Percentiles rank a stretch among this genome's conserved stretches.
Evolutionary conservation across 1,140 invertebrate genomes (phyloP).

Genomic region (Anthonomus grandis): DNA sequence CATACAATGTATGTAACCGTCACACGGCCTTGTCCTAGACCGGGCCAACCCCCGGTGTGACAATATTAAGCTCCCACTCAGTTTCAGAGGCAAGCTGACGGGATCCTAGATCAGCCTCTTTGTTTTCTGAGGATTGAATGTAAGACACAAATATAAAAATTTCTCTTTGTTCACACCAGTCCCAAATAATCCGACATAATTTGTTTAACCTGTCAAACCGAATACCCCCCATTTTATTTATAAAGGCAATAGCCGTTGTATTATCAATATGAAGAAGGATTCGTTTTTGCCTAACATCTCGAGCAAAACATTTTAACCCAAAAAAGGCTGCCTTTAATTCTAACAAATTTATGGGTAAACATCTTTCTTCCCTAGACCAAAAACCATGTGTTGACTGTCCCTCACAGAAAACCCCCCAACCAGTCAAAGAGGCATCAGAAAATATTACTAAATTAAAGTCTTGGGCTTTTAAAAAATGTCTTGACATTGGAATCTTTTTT

Average conservation of each 20-base stretch:
- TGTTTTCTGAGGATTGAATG: slow-evolving; percentile 32
- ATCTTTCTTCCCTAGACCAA: slow-evolving; percentile 33
- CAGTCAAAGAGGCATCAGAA: slow-evolving; percentile 37
- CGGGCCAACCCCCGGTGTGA: no score
- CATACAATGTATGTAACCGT: no score
- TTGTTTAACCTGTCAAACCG: background rate
- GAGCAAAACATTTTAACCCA: slow-evolving; percentile 36
- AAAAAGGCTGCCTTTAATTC: no score
- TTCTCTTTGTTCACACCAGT: slow-evolving; percentile 38
- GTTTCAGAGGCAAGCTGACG: slow-evolving; percentile 4
- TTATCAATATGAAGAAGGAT: slow-evolving; percentile 31
- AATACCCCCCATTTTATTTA: slow-evolving; percentile 34
- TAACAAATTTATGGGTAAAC: no score
- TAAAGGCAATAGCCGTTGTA: slow-evolving; percentile 49
- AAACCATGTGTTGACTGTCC: slow-evolving; percentile 29
- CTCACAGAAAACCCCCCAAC: slow-evolving; percentile 35
- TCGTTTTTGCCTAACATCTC: background rate
- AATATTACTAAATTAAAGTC: slow-evolving; percentile 32
- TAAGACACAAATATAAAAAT: slow-evolving; percentile 33
- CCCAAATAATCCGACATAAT: slow-evolving; percentile 25
- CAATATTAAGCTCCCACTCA: slow-evolving; percentile 15
- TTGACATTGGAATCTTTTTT: no score
- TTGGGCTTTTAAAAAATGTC: no score
- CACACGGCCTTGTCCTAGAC: no score
- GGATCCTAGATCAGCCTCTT: slow-evolving; percentile 32